Conservation (phyloP, 1,140 invertebrate genomes). For the Bombus pyrosoma region DNA sequence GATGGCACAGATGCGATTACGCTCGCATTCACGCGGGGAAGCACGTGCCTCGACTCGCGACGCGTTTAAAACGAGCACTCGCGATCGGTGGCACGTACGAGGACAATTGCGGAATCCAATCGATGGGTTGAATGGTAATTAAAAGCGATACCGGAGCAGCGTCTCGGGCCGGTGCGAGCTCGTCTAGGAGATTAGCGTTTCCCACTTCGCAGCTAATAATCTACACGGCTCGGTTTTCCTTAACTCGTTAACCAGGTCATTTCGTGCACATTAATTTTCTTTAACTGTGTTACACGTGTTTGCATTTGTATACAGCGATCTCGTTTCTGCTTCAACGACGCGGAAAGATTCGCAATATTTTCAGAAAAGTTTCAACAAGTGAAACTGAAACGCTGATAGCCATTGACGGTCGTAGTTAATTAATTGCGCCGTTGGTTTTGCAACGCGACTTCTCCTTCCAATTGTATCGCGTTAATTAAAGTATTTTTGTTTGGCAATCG, state of each 20-base stretch:
- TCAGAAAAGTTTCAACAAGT: too few species aligned
- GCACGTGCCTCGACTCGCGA: conserved; percentile 16
- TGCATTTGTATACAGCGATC: neutral
- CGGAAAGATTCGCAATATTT: too few species aligned
- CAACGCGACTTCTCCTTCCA: too few species aligned
- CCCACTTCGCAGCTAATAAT: neutral
- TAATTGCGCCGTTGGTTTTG: too few species aligned
- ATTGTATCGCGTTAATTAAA: too few species aligned
- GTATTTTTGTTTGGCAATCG: too few species aligned
- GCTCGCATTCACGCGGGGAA: conserved; percentile 30
- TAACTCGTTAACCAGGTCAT: neutral
- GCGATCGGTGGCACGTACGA: conserved; percentile 16
- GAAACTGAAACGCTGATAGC: too few species aligned
- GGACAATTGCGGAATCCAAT: conserved; percentile 40
- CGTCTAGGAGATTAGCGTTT: conserved; percentile 19
- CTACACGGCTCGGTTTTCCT: neutral
- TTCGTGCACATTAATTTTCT: too few species aligned
- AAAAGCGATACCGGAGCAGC: conserved; percentile 54
- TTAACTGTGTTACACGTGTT: too few species aligned
- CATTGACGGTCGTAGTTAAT: too few species aligned
- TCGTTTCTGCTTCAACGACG: neutral
- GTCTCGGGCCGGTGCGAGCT: conserved; percentile 19
- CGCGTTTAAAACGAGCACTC: conserved; percentile 24
- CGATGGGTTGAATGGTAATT: conserved; percentile 37
- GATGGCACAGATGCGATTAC: conserved; percentile 40